Conservation (phyloP, 2,797 vertebrate species). For the Mormyrus proboscirostris region DNA sequence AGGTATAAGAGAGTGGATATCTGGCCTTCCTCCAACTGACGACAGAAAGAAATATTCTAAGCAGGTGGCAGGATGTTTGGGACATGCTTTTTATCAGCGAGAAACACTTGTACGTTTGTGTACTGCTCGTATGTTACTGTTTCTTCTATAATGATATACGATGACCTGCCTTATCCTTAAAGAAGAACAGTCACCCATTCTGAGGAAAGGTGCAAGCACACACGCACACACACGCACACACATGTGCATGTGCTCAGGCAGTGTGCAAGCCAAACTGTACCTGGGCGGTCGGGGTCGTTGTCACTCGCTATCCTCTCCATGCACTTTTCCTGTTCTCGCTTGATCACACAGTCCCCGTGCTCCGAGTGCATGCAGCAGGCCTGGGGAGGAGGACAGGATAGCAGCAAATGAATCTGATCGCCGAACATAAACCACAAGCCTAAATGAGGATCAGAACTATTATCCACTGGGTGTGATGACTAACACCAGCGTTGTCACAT, state of each 20-base stretch:
- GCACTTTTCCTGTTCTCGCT: slow-evolving; percentile 82
- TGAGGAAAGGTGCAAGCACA: background rate
- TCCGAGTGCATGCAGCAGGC: slow-evolving; percentile 65
- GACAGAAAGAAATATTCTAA: background rate
- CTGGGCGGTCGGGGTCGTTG: background rate
- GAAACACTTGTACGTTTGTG: background rate
- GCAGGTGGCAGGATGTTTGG: background rate
- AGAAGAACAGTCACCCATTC: background rate
- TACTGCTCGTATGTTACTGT: background rate
- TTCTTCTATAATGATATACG: background rate
- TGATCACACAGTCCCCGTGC: slow-evolving; percentile 70
- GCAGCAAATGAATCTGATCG: background rate
- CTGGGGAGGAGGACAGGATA: slow-evolving; percentile 44
- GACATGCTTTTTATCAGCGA: background rate
- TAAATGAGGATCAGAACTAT: background rate
- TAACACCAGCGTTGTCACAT: background rate
- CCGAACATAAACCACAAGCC: background rate
- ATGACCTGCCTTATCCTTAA: background rate
- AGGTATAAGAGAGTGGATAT: background rate
- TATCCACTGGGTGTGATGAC: background rate
- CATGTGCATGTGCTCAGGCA: background rate
- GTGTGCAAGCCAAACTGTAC: background rate
- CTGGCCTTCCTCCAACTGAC: background rate
- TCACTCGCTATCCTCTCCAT: slow-evolving; percentile 67
- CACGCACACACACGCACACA: background rate